Conservation (phyloP, 2,113 vertebrate species). For the Cheirogaleus medius region DNA sequence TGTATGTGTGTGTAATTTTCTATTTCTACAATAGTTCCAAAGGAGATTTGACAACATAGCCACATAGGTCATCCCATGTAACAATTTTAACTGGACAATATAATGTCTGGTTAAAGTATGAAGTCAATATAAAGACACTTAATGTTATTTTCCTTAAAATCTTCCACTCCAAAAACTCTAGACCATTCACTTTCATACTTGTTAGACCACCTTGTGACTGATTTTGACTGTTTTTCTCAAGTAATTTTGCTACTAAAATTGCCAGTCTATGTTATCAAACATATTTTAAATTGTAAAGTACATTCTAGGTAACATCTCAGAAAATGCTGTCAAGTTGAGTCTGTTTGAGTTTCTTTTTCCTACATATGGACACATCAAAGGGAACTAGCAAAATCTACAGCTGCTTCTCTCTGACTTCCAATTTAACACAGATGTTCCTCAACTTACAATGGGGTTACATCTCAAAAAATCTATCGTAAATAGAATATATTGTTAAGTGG, state of each 20-base stretch:
- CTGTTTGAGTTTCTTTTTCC: neutral
- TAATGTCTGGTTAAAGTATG: neutral
- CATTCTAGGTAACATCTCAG: neutral
- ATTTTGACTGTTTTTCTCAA: conserved; percentile 1
- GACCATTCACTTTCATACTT: neutral
- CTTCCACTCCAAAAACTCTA: neutral
- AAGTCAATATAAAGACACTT: neutral
- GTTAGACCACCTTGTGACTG: neutral
- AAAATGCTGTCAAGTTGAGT: neutral
- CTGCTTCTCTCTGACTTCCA: neutral
- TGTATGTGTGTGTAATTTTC: neutral
- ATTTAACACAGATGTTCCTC: neutral
- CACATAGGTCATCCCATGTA: neutral
- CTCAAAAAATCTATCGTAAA: neutral
- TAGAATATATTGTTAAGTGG: neutral
- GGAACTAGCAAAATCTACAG: neutral
- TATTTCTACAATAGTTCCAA: neutral
- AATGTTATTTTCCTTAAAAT: neutral
- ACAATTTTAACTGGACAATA: neutral
- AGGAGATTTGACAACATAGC: neutral
- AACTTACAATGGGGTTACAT: neutral
- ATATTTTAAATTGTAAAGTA: neutral
- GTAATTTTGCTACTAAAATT: neutral
- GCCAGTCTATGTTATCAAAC: neutral
- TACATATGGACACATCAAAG: neutral